Percentiles rank a stretch among this genome's conserved stretches.
phyloP scores from a whole-genome alignment of 1,140 invertebrate genomes.

The Penaeus japonicus region DNA sequence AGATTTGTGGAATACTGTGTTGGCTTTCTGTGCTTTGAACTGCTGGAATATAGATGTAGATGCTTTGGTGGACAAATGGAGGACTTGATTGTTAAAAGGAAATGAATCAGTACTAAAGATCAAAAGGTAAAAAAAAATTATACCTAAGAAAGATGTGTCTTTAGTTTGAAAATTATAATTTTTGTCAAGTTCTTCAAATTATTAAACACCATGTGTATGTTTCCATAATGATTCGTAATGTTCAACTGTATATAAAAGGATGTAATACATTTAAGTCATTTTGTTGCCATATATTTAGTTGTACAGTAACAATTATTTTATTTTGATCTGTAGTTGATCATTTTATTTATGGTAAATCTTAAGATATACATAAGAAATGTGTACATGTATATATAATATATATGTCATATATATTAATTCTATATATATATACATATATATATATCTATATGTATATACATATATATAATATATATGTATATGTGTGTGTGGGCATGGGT shows the following conservation, averaged over 20 bases:
- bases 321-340: constrained; percentile 25
- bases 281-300: constrained; percentile 52
- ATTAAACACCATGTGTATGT: not conserved
- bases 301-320: constrained; percentile 33
- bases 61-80: constrained; percentile 16
- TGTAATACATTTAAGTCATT: constrained; percentile 32
- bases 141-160: not conserved
- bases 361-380: too few relatives aligned
- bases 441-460: constrained; percentile 24
- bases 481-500: not conserved
- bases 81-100: not conserved
- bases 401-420: not conserved
- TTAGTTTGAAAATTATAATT: not conserved
- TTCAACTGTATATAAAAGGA: constrained; percentile 32
- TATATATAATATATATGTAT: not conserved
- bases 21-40: constrained; percentile 39
- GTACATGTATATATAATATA: too few relatives aligned
- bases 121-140: not conserved
- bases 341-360: constrained; percentile 34
- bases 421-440: constrained; percentile 18
- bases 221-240: constrained; percentile 35
- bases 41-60: constrained; percentile 30
- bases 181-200: constrained; percentile 17
- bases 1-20: constrained; percentile 23
- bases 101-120: not conserved